Base-by-base conservation (phyloP, 1,140 invertebrate genomes). In the Dendrolimus punctatus region DNA sequence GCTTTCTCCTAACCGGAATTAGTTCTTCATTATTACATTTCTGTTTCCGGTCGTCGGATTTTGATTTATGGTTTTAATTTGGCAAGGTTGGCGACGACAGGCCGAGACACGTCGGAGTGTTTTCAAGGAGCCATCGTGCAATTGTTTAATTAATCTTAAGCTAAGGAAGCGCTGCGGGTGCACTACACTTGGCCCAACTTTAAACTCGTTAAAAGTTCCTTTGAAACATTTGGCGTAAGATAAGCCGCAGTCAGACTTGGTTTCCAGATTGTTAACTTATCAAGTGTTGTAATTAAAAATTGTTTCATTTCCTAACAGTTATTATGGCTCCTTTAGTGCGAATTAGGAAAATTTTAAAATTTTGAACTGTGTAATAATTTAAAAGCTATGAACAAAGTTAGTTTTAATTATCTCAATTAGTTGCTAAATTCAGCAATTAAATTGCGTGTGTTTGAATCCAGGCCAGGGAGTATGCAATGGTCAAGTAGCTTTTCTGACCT, bases 31-130 rank as follows among this genome's bases (percentile, higher is more conserved):
- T 80, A 84, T 82, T 80, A 80, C 80, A 71, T 80, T 84, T 77
- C 74, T 73, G 71, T 80, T 85, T 83, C 82, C 80, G 80, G 75
- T 79, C 71, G 71, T 71, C 63, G 71, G 71, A 81, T 77, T 79
- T 83, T 86, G 82, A 86, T 86, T 86, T 86, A 86, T 86, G 75
- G 67, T 68, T 82, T 85, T 84, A 85, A 85, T 85, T 85, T 84
- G 77, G 79, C 80, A 78, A 82, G 73, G 79, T 81, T 82, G 74
- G 71, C 76, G 80, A 77, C 80, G 79, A 82, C 82, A 80, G 82
- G 67, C 79, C 74, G 80, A 82, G 80, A 85, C 82, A 85, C 78
- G 80, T 82, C 77, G 74, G 82, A 85, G 82, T 84, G 78, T 81
- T 82, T 80, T 85, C 79, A 82, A 83, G 77, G 69, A 84, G 80